These are phyloP conservation scores for Plecturocebus donacophilus DNA, from an alignment of 2,113 vertebrate species.

Conservation along the genomic window DNA sequence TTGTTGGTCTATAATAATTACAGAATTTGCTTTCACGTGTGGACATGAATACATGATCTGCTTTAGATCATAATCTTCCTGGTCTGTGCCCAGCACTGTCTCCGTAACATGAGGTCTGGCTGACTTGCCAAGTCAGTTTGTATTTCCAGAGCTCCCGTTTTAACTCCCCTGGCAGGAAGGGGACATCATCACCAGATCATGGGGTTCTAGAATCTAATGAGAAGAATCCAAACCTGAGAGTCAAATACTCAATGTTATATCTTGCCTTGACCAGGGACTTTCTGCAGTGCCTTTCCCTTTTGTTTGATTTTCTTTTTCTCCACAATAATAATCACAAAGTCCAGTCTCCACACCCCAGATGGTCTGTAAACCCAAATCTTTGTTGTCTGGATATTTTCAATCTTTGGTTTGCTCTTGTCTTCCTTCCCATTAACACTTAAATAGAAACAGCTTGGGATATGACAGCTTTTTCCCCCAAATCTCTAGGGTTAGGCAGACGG, in stretches of 20 bases:
- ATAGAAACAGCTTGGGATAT: background rate
- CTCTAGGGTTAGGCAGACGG: background rate
- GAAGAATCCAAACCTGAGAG: background rate
- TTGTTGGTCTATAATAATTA: background rate
- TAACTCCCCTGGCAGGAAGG: background rate
- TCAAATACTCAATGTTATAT: background rate
- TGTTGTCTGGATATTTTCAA: background rate
- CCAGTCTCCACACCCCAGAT: too few species aligned
- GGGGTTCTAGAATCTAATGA: background rate
- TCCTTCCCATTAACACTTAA: background rate
- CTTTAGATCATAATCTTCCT: background rate
- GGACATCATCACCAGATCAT: background rate
- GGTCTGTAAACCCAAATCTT: background rate
- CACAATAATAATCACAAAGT: background rate
- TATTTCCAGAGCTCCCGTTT: background rate
- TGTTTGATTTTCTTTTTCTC: background rate
- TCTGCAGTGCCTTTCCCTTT: background rate
- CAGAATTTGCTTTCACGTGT: background rate
- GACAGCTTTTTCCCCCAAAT: background rate
- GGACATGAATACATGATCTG: background rate
- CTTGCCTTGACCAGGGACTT: background rate
- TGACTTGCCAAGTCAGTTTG: background rate
- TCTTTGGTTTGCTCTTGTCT: background rate
- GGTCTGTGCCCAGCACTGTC: background rate
- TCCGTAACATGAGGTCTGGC: background rate